Conservation (phyloP, 2,888 invertebrate species). For the Drosophila ochracea region DNA sequence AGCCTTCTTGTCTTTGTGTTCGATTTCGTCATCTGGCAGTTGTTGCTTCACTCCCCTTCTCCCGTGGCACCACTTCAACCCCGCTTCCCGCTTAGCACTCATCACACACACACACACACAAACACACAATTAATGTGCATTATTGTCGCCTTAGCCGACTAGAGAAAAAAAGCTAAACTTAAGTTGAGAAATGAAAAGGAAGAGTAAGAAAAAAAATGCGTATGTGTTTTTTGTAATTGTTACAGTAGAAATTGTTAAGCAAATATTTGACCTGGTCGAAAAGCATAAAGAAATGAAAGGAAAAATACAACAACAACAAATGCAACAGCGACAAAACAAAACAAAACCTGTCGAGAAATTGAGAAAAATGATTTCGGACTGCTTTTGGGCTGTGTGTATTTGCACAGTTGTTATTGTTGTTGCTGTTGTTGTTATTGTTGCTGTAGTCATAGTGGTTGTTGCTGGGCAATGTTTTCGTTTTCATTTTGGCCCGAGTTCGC, state of each 20-base stretch:
- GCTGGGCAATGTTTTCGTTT: constrained; percentile 62
- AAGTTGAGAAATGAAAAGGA: constrained; percentile 19
- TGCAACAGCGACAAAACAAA: constrained; percentile 23
- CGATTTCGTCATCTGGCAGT: constrained; percentile 43
- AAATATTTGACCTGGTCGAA: constrained; percentile 66
- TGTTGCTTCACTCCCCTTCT: neutral
- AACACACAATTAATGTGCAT: constrained; percentile 72
- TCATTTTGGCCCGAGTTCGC: constrained; percentile 57
- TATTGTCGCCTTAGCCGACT: constrained; percentile 50
- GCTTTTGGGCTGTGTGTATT: constrained; percentile 54
- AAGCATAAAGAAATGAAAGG: constrained; percentile 49
- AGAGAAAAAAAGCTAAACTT: constrained; percentile 26
- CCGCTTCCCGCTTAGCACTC: constrained; percentile 16
- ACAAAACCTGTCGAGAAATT: constrained; percentile 73
- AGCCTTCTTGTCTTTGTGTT: constrained; percentile 17
- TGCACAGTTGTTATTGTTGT: constrained; percentile 62
- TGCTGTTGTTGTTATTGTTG: constrained; percentile 38
- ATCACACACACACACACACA: constrained; percentile 40
- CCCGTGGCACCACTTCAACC: neutral
- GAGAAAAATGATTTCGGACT: constrained; percentile 58
- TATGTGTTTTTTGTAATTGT: constrained; percentile 50
- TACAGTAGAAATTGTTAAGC: constrained; percentile 76
- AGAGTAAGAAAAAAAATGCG: constrained; percentile 19
- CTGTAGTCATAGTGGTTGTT: constrained; percentile 28
- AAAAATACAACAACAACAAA: constrained; percentile 43